Evolutionary conservation across 1,140 invertebrate genomes (phyloP), one percentile per base, ranked within the genome.

Genomic region (Eriosoma lanigerum): DNA sequence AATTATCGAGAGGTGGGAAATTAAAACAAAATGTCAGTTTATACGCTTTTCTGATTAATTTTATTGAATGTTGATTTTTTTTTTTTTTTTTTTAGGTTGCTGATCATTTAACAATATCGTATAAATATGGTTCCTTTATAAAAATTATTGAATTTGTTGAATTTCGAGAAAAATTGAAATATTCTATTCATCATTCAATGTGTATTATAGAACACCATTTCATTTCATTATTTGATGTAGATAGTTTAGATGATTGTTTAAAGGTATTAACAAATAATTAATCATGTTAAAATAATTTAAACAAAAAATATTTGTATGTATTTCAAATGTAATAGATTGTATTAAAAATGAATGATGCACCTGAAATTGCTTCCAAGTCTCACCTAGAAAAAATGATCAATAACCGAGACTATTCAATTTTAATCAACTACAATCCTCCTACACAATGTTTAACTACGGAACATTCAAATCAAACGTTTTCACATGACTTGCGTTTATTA

Each of bases 81-180:
- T 50, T 58, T 68, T n/a, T 81, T 0, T 66, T 24, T 13, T 88
- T 88, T 54, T 87, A 96, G 93, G 94, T 94, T 83, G 90, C 94
- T 62, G 96, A 98, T 86, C 94, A 96, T 85, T 88, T 98, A 73
- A 94, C 95, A 29, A 92, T 93, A 84, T 94, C 94, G 3, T 98
- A 97, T 86, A 96, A 96, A 85, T 97, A 92, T 86, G 96, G 96
- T 17, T 96, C 95, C 54, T 97, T 97, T 87, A 90, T 92, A 75
- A 96, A 97, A 88, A 91, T 98, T 83, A 90, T 93, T 83, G 95
- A 98, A 86, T 94, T 98, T 86, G 90, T 95, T 81, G 91, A 94
- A 83, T 94, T 96, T 84, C 89, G 92, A 83, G 91, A 93, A 84
- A 88, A 92, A 80, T 85, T 98, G 50, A 91, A 93, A 81, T 91